Conservation (phyloP, 1,140 invertebrate genomes). For the Microvelia longipes region DNA sequence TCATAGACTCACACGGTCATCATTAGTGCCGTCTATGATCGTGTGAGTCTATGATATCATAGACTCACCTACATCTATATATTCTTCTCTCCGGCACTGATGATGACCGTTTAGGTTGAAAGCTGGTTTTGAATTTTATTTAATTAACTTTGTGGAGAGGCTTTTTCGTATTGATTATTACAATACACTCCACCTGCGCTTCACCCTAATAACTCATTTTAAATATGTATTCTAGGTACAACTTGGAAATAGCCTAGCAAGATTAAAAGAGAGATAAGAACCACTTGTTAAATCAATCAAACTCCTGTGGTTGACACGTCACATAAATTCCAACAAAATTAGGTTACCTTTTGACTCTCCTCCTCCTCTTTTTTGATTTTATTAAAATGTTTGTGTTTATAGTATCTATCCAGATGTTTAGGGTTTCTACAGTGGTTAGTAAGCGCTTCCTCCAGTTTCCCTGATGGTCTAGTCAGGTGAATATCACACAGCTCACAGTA, state of each 20-base stretch:
- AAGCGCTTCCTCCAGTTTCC: constrained; percentile 33
- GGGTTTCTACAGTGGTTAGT: constrained; percentile 20
- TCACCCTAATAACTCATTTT: no score
- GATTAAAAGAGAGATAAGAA: neutral
- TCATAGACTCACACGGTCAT: no score
- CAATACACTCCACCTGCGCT: no score
- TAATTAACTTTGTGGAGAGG: no score
- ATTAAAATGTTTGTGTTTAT: no score
- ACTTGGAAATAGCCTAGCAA: neutral
- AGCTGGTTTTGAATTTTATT: no score
- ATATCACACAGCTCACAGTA: constrained; percentile 56
- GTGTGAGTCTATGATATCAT: no score
- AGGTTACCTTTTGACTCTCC: neutral
- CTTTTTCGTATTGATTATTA: no score
- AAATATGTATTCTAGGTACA: neutral
- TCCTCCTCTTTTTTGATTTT: constrained; percentile 8
- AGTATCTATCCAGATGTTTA: constrained; percentile 20
- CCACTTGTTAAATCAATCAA: neutral
- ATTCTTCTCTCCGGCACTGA: no score
- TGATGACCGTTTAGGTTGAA: no score
- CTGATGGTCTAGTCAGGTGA: constrained; percentile 46
- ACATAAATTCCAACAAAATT: neutral
- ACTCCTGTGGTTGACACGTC: neutral
- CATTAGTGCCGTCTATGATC: no score
- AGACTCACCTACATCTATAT: no score